A percentile compares a stretch with the other conserved stretches of the same genome.
Evolutionary conservation across 2,888 invertebrate genomes (phyloP).

Genomic region (Tetheella fluctuosa): DNA sequence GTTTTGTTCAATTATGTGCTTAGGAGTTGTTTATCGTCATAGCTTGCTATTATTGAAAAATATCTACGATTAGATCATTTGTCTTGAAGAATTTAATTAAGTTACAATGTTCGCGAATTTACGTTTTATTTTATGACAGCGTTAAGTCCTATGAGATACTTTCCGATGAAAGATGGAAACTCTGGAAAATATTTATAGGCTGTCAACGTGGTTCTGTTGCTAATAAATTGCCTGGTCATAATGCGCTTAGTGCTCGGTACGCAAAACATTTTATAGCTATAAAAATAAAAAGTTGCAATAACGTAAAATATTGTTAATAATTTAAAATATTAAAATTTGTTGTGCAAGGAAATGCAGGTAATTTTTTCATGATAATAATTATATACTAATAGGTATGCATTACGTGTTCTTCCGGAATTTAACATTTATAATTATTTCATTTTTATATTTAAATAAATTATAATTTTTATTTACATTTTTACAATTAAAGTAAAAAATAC

Average conservation of each 20-base stretch:
- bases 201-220: background rate
- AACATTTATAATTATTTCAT: too few species aligned
- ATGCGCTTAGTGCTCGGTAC: background rate
- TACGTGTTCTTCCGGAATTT: too few species aligned
- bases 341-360: too few species aligned
- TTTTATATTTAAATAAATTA: too few species aligned
- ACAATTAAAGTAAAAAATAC: too few species aligned
- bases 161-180: background rate
- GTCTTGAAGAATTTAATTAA: background rate
- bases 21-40: background rate
- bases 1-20: background rate
- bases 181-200: slow-evolving; percentile 9
- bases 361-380: too few species aligned
- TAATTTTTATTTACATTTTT: too few species aligned
- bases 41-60: background rate
- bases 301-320: background rate
- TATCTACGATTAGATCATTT: background rate
- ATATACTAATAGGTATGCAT: too few species aligned
- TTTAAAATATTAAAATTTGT: too few species aligned
- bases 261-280: background rate
- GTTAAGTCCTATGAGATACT: background rate
- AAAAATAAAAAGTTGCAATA: background rate
- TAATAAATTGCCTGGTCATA: background rate
- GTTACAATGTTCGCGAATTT: background rate
- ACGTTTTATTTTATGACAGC: slow-evolving; percentile 1